phyloP scores from a whole-genome alignment of 2,888 invertebrate genomes.

The Drosophila stalkeri region DNA sequence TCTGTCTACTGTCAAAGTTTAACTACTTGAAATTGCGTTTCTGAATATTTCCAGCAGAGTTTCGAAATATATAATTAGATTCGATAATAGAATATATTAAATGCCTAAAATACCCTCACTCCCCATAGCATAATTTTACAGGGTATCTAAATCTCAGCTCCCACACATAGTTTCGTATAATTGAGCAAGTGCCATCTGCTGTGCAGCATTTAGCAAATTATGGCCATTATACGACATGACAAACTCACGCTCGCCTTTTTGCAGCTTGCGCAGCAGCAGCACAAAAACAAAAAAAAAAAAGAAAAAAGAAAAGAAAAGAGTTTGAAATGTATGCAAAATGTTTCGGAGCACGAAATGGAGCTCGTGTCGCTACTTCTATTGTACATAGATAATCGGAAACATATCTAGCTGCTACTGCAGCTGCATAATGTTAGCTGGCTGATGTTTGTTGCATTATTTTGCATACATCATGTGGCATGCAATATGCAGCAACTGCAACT shows the following conservation, averaged over 20 bases:
- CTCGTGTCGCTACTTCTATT: constrained; percentile 9
- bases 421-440: constrained; percentile 9
- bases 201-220: constrained; percentile 50
- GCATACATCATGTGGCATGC: constrained; percentile 65
- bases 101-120: not conserved
- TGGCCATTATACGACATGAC: constrained; percentile 39
- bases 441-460: constrained; percentile 52
- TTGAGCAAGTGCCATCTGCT: constrained; percentile 17
- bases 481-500: constrained; percentile 35
- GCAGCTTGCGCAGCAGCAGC: constrained; percentile 7
- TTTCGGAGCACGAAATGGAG: constrained; percentile 27
- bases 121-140: too few relatives aligned
- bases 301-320: not conserved
- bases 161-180: constrained; percentile 4
- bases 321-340: constrained; percentile 30
- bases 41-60: not conserved
- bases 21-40: not conserved
- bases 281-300: not conserved
- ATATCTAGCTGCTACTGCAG: constrained; percentile 26
- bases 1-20: not conserved
- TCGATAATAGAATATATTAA: not conserved
- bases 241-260: constrained; percentile 18
- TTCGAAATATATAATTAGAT: not conserved
- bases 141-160: constrained; percentile 3
- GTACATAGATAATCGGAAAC: constrained; percentile 53